Evolutionary conservation across 2,113 vertebrate species (phyloP), one percentile per base, ranked within the genome.

Genomic region (Micronycteris hirsuta): DNA sequence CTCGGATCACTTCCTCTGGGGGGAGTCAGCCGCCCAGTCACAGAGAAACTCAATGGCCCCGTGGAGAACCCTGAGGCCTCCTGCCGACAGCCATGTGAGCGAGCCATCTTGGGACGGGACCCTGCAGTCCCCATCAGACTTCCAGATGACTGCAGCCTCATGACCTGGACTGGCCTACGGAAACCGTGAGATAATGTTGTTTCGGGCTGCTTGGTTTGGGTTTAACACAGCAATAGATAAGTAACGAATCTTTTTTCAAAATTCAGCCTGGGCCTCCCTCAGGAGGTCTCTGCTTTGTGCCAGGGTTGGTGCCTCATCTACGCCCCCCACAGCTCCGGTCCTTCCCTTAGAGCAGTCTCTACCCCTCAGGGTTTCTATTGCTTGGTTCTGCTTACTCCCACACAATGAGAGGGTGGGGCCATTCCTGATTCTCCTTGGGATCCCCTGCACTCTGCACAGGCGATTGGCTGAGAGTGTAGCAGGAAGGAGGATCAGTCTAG

Each of bases 181-280:
- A 91, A 89, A 91, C 16, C 8, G 87, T 77, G 56, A 89, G 73
- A 78, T 65, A 74, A 56, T 47, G 14, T 52, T 71, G 67, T 89
- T 90, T 91, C 84, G 93, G 77, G 68, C 28, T 31, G 36, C 43
- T 78, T 63, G 16, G 12, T 84, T 95, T 86, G 2, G 58, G 36
- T 52, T 15, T 49, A 95, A 77, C 43, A 86, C 17, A 77, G 77
- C 45, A 81, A 54, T 58, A 89, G 63, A 63, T 68, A 88, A 73
- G 19, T 61, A 71, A 65, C 47, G 65, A 41, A 68, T 93, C 58
- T 89, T 77, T 67, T 86, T 91, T 97, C 33, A 63, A 87, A 86
- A 56, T 78, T 83, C 82, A 93, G 74, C 54, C 36, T 47, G 70
- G 56, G 47, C 78, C 36, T 83, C 81, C 74, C 86, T 49, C 24